Base-by-base conservation (phyloP, 2,888 invertebrate species). In the Nineta flava region DNA sequence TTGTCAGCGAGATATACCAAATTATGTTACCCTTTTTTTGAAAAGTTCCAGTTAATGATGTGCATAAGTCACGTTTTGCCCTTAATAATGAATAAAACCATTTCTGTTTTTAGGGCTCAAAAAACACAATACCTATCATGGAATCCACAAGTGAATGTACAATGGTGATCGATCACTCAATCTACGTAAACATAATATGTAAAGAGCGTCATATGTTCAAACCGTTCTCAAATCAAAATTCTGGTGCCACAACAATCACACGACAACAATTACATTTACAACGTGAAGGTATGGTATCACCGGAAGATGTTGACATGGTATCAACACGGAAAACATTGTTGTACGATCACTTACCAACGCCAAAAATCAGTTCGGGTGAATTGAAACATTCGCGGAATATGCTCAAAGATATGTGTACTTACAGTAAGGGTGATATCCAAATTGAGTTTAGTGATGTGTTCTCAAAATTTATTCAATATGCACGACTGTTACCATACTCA, bases 91-190 rank as follows among this genome's bases (percentile, higher is more conserved):
- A n/a, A n/a, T n/a, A n/a, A n/a, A n/a, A n/a, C n/a, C n/a, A n/a
- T n/a, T 13, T 43, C 43, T 43, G 3, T 44, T 66, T 68, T 13
- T 64, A 81, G 76, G 77, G 79, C 66, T 77, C 77, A 60, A n/a
- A n/a, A n/a, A 76, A 81, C 62, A 77, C 79, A 50, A 80, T 82
- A 76, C 82, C 83, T 1, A 77, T 88, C 0, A 63, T 90, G 13
- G 78, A 81, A 57, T 87, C 88, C 0, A 70, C 74, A 34, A 81
- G 80, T 62, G 75, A 77, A 58, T 88, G 88, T 57, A 70, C 79
- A 55, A 71, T 87, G 35, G 76, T 79, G 0, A 76, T 91, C 13
- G 87, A 90, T 65, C 83, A 85, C 56, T 75, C 80, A 57, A 70
- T 88, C 7, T 84, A 87, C 64, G 78, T 79, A 40, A 68, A 73